Evolutionary conservation across 2,888 invertebrate genomes (phyloP).

Genomic region (Meandrusa payeni): DNA sequence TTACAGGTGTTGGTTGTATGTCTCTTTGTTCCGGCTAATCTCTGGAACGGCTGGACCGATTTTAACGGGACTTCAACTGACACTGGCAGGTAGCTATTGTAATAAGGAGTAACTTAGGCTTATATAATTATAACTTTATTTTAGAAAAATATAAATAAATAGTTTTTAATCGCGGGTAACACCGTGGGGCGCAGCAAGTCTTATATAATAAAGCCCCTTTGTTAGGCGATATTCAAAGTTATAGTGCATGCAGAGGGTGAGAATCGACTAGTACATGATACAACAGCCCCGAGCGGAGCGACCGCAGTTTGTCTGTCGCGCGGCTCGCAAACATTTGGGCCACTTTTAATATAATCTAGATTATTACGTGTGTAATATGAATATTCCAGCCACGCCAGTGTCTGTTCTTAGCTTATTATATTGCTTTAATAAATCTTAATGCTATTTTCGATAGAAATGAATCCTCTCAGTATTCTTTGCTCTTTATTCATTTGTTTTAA

Average conservation of each 20-base stretch:
- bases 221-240: constrained; percentile 12
- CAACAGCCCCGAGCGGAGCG: constrained; percentile 53
- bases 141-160: too few relatives aligned
- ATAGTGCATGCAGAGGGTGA: constrained; percentile 36
- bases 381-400: not conserved
- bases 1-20: too few relatives aligned
- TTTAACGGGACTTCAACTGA: too few relatives aligned
- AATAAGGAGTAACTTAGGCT: too few relatives aligned
- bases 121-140: too few relatives aligned
- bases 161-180: too few relatives aligned
- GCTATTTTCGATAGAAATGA: not conserved
- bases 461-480: not conserved
- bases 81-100: too few relatives aligned
- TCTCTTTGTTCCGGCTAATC: too few relatives aligned
- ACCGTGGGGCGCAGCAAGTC: too few relatives aligned
- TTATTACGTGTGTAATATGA: constrained; percentile 13
- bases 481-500: too few relatives aligned
- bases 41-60: too few relatives aligned
- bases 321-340: constrained; percentile 44
- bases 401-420: not conserved
- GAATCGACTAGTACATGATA: constrained; percentile 66
- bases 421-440: not conserved
- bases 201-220: not conserved
- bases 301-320: constrained; percentile 48
- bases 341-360: constrained; percentile 12